phyloP scores from a whole-genome alignment of 1,140 invertebrate species.

The Drosophila equinoxialis region DNA sequence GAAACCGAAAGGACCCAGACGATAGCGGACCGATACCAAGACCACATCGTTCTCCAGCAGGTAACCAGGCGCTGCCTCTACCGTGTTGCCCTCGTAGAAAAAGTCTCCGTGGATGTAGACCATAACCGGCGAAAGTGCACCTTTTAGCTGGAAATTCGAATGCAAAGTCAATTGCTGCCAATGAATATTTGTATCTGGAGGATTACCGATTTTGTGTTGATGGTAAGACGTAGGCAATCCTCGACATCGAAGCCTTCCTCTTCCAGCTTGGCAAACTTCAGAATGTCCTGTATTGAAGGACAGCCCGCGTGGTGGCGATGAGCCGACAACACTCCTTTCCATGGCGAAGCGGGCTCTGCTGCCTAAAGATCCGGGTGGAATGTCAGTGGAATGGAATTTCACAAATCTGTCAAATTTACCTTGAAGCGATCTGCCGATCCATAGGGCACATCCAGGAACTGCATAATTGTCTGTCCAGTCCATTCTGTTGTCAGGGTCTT shows the following conservation, averaged over 20 bases:
- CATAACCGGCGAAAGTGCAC: slow-evolving; percentile 67
- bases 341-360: slow-evolving; percentile 72
- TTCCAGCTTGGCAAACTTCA: slow-evolving; percentile 54
- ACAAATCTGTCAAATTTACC: slow-evolving; percentile 29
- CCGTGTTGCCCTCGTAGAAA: slow-evolving; percentile 73
- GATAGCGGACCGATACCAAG: slow-evolving; percentile 84
- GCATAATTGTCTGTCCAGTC: slow-evolving; percentile 66
- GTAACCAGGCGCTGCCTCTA: slow-evolving; percentile 75
- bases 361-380: slow-evolving; percentile 39
- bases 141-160: slow-evolving; percentile 47
- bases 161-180: background rate
- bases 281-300: slow-evolving; percentile 69
- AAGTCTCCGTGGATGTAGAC: slow-evolving; percentile 82
- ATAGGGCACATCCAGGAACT: slow-evolving; percentile 80
- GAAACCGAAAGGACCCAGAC: slow-evolving; percentile 84
- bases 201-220: slow-evolving; percentile 74
- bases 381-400: background rate
- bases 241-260: slow-evolving; percentile 67
- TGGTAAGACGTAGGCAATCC: slow-evolving; percentile 67
- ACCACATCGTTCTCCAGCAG: slow-evolving; percentile 84
- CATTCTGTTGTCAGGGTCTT: slow-evolving; percentile 62
- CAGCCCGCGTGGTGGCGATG: slow-evolving; percentile 65
- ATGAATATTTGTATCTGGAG: background rate
- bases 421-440: slow-evolving; percentile 74
- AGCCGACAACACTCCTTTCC: slow-evolving; percentile 82